A percentile compares a stretch with the other conserved stretches of the same genome.
Evolutionary conservation across 2,797 vertebrate genomes (phyloP).

Genomic region (Bradypus variegatus): DNA sequence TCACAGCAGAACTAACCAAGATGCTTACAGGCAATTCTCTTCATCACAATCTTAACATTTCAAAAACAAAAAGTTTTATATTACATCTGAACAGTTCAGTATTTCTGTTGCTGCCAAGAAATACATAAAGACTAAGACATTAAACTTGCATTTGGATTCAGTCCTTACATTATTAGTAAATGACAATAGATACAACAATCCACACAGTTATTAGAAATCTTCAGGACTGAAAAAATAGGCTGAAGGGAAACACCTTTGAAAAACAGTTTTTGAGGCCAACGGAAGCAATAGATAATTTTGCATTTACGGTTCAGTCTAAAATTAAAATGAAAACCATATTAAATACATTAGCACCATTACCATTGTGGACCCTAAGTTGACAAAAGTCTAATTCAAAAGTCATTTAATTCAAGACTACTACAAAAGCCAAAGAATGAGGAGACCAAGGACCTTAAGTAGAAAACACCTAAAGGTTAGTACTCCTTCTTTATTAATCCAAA

Average conservation of each 20-base stretch:
- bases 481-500: conserved; percentile 35
- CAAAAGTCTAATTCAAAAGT: conserved; percentile 36
- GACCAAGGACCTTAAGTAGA: not conserved
- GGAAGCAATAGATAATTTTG: not conserved
- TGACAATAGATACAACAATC: not conserved
- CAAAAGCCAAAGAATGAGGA: conserved; percentile 31
- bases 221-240: not conserved
- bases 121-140: conserved; percentile 32
- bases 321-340: conserved; percentile 23
- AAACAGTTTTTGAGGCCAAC: not conserved
- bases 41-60: conserved; percentile 29
- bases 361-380: conserved; percentile 19
- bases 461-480: conserved; percentile 2
- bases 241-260: not conserved
- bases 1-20: not conserved
- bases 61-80: conserved; percentile 20
- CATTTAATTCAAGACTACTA: not conserved
- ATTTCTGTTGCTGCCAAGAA: conserved; percentile 33
- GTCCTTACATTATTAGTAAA: not conserved
- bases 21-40: conserved; percentile 6
- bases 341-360: conserved; percentile 7
- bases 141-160: conserved; percentile 17
- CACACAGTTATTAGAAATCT: conserved; percentile 5
- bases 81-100: conserved; percentile 18
- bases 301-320: conserved; percentile 35